Conservation (phyloP, 1,140 invertebrate genomes). For the Luehdorfia chinensis region DNA sequence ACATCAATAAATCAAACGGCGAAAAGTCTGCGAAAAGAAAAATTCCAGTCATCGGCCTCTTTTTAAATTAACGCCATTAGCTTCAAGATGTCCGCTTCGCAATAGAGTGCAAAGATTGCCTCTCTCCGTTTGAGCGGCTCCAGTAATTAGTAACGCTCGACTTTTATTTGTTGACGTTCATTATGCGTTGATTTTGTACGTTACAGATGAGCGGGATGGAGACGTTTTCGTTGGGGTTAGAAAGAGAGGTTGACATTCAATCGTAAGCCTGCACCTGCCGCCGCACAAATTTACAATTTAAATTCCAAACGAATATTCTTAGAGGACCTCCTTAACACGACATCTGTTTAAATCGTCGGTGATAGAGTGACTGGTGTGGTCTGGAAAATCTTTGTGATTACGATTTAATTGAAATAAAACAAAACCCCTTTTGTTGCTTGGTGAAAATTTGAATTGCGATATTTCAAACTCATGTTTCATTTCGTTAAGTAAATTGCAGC, state of each 20-base stretch:
- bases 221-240: conserved; percentile 30
- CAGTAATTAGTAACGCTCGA: conserved; percentile 78
- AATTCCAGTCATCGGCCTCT: conserved; percentile 70
- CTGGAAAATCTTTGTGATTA: conserved; percentile 67
- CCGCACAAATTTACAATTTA: conserved; percentile 77
- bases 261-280: conserved; percentile 66
- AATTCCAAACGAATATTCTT: conserved; percentile 73
- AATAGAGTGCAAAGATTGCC: conserved; percentile 74
- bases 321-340: conserved; percentile 78
- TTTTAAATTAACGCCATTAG: conserved; percentile 75
- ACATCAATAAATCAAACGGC: conserved; percentile 65
- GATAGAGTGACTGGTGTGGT: conserved; percentile 69
- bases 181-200: conserved; percentile 73
- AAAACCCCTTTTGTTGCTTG: conserved; percentile 44
- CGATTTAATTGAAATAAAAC: conserved; percentile 74
- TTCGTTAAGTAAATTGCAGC: too few species aligned
- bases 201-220: conserved; percentile 35
- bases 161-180: conserved; percentile 78
- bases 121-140: conserved; percentile 62
- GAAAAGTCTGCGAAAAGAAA: conserved; percentile 59
- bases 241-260: conserved; percentile 51
- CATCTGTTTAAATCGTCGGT: conserved; percentile 77
- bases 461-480: too few species aligned
- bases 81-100: conserved; percentile 63
- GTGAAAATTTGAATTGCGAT: conserved; percentile 7